Percentiles rank a stretch among this genome's conserved stretches.
These are phyloP conservation scores for Dasypus novemcinctus DNA, from an alignment of 2,113 vertebrate species.

Conservation along the genomic window DNA sequence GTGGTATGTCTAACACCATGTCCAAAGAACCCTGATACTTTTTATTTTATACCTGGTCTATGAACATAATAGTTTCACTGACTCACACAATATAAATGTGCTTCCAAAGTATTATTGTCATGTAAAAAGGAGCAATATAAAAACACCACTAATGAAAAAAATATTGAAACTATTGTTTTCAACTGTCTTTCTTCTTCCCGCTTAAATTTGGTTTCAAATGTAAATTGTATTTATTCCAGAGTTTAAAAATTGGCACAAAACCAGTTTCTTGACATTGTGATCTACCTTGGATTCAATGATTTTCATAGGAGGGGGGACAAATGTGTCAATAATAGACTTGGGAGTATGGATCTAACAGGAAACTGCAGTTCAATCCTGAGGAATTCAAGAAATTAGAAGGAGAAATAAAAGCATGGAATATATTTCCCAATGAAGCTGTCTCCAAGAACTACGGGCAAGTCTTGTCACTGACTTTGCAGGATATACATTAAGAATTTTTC, in stretches of 20 bases:
- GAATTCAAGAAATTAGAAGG: slow-evolving; percentile 48
- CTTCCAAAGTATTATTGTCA: neutral
- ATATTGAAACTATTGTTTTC: neutral
- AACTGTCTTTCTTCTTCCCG: neutral
- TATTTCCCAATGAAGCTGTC: slow-evolving; percentile 62
- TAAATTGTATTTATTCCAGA: slow-evolving; percentile 35
- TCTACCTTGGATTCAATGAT: slow-evolving; percentile 15
- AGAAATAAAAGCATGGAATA: slow-evolving; percentile 58
- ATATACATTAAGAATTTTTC: slow-evolving; percentile 73
- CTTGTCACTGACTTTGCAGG: slow-evolving; percentile 67
- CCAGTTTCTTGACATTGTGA: slow-evolving; percentile 37
- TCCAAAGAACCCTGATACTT: neutral
- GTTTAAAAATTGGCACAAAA: slow-evolving; percentile 40
- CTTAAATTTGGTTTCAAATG: neutral
- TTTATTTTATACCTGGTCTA: neutral
- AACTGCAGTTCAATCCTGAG: slow-evolving; percentile 15
- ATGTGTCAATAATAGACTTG: slow-evolving; percentile 3
- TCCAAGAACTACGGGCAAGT: slow-evolving; percentile 62
- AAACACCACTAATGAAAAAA: slow-evolving; percentile 30
- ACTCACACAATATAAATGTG: neutral
- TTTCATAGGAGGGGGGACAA: slow-evolving; percentile 46
- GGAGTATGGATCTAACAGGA: slow-evolving; percentile 44
- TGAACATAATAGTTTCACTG: neutral
- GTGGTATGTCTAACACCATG: neutral
- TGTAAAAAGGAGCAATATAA: neutral